phyloP scores from a whole-genome alignment of 2,888 invertebrate species.

The Drymonia ruficornis region DNA sequence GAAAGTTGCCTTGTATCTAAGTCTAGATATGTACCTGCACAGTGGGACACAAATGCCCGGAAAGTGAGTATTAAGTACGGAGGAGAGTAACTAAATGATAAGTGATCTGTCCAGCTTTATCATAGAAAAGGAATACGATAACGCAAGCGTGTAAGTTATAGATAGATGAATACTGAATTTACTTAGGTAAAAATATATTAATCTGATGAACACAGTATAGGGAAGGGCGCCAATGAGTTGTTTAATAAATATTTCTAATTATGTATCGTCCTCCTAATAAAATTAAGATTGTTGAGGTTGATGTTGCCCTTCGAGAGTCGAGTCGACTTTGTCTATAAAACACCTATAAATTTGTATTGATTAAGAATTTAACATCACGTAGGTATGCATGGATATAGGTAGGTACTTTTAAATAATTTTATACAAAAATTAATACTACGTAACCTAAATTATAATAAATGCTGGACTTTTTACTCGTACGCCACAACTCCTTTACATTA shows the following conservation, averaged over 20 bases:
- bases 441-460: conserved; percentile 54
- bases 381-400: conserved; percentile 29
- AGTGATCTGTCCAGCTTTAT: conserved; percentile 32
- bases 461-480: conserved; percentile 76
- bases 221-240: conserved; percentile 12
- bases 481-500: conserved; percentile 60
- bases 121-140: conserved; percentile 21
- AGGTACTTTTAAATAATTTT: conserved; percentile 59
- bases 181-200: too few species aligned
- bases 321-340: conserved; percentile 31
- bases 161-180: conserved; percentile 22
- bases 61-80: conserved; percentile 24
- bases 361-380: conserved; percentile 40
- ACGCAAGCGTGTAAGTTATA: conserved; percentile 9
- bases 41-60: conserved; percentile 22
- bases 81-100: conserved; percentile 13
- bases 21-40: conserved; percentile 32
- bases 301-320: conserved; percentile 28
- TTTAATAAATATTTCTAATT: conserved; percentile 7
- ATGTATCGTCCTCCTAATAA: conserved; percentile 19
- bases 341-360: neutral
- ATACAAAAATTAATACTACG: conserved; percentile 53
- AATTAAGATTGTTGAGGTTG: conserved; percentile 33
- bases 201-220: conserved; percentile 21
- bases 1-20: conserved; percentile 42